These are phyloP conservation scores for Motacilla alba DNA, from an alignment of 2,113 vertebrate genomes.

Conservation along the genomic window DNA sequence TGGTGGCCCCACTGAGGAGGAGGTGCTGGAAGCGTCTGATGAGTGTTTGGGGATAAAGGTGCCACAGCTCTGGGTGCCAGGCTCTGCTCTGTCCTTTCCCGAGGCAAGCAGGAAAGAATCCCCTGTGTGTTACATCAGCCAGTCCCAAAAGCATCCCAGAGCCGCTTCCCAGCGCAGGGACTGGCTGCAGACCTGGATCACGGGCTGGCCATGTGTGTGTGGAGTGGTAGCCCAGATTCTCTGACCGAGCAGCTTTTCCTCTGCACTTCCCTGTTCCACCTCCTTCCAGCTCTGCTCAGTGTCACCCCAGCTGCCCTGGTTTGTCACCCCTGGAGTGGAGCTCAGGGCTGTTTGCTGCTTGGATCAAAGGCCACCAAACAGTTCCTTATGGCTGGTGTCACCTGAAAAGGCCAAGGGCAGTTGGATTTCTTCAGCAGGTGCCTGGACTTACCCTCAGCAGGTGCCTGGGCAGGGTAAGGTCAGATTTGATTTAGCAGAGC, in stretches of 20 bases:
- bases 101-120: not conserved
- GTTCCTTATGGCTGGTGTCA: not conserved
- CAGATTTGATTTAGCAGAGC: not conserved
- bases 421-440: accelerated
- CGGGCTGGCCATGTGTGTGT: accelerated
- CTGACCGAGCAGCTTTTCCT: not conserved
- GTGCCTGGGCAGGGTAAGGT: not conserved
- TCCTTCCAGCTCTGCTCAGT: not conserved
- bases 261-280: accelerated
- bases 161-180: not conserved
- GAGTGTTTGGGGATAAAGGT: too few species aligned
- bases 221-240: accelerated
- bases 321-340: not conserved
- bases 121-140: accelerated
- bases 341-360: not conserved
- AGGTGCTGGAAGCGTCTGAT: accelerated
- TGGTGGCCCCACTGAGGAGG: not conserved
- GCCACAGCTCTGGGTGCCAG: accelerated
- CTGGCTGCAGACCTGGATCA: accelerated
- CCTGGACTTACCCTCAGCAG: not conserved
- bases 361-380: not conserved
- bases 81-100: accelerated
- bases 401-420: accelerated
- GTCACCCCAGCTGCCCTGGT: not conserved
- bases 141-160: accelerated